Percentiles rank a stretch among this genome's conserved stretches.
Evolutionary conservation across 2,888 invertebrate genomes (phyloP).

Genomic region (Drosophila diplacantha): DNA sequence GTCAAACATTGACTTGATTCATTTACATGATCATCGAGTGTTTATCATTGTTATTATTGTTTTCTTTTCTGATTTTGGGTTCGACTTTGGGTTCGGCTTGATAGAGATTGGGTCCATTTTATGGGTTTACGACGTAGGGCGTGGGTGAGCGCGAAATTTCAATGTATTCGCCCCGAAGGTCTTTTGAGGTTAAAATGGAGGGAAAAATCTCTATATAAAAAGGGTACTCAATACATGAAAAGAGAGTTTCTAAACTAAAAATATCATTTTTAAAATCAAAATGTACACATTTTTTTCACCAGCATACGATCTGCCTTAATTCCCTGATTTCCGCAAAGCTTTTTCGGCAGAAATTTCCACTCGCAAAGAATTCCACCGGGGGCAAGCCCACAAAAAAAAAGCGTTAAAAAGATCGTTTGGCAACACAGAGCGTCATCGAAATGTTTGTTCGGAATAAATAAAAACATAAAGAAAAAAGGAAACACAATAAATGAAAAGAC

Average conservation of each 20-base stretch:
- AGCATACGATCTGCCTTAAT: not conserved
- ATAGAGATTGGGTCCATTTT: constrained; percentile 22
- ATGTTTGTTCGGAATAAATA: constrained; percentile 48
- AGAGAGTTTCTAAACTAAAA: too few relatives aligned
- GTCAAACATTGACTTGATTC: constrained; percentile 47
- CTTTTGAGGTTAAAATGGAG: not conserved
- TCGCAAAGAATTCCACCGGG: constrained; percentile 32
- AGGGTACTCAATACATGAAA: not conserved
- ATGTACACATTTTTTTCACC: not conserved
- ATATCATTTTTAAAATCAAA: not conserved
- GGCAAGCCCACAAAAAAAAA: constrained; percentile 54
- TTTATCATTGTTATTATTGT: constrained; percentile 17
- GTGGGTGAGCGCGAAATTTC: constrained; percentile 18
- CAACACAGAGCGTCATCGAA: constrained; percentile 52
- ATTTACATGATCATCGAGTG: constrained; percentile 63
- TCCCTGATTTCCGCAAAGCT: constrained; percentile 2
- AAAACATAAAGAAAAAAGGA: constrained; percentile 45
- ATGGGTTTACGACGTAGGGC: constrained; percentile 2
- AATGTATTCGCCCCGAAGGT: not conserved
- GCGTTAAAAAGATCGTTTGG: constrained; percentile 33
- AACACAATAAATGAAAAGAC: constrained; percentile 47
- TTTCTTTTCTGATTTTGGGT: constrained; percentile 16
- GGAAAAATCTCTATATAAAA: not conserved
- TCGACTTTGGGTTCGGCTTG: constrained; percentile 16
- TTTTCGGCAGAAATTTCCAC: constrained; percentile 51